Conservation (phyloP, 2,797 vertebrate genomes). For the Propithecus deckenii region DNA sequence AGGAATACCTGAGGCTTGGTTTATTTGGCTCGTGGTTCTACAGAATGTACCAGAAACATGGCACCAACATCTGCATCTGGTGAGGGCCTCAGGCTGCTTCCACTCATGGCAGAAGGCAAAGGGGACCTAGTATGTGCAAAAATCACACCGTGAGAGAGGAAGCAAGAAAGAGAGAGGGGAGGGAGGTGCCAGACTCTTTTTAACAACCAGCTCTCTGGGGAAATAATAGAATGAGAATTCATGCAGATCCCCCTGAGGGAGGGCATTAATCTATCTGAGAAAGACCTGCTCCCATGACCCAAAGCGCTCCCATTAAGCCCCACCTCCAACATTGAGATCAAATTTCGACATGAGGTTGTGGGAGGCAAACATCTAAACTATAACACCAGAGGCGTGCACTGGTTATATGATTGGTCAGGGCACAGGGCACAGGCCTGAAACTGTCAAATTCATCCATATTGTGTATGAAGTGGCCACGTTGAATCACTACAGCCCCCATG, state of each 20-base stretch:
- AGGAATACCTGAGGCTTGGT: neutral
- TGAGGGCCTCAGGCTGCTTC: neutral
- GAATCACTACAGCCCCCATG: neutral
- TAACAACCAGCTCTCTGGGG: neutral
- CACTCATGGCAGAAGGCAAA: neutral
- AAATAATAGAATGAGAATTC: neutral
- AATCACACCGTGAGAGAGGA: neutral
- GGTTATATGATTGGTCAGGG: neutral
- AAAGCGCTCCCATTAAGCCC: neutral
- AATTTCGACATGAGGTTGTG: neutral
- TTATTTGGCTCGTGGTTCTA: neutral
- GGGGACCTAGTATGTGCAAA: neutral
- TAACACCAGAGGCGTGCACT: neutral
- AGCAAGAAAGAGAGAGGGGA: neutral
- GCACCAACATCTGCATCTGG: neutral
- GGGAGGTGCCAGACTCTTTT: neutral
- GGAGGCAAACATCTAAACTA: neutral
- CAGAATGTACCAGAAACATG: neutral
- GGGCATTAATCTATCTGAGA: neutral
- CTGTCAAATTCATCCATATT: neutral
- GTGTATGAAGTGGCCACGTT: neutral
- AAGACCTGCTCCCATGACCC: neutral
- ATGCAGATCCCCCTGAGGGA: neutral
- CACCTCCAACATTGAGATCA: neutral
- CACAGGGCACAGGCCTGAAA: neutral